phyloP scores from a whole-genome alignment of 1,140 invertebrate species.

The Tetranychus urticae region DNA sequence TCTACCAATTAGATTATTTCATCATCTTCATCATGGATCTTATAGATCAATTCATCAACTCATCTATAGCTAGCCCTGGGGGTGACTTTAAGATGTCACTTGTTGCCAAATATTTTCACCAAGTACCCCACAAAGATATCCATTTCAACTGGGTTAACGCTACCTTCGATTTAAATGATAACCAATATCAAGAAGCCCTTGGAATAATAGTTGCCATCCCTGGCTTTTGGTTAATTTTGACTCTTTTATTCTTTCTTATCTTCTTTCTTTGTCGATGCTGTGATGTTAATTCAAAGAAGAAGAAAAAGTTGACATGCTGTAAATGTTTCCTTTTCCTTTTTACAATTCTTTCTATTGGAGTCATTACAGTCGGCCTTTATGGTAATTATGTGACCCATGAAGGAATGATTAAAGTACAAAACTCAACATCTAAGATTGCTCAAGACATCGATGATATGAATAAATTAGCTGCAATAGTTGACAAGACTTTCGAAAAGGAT shows the following conservation, averaged over 20 bases:
- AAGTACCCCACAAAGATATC: slow-evolving; percentile 37
- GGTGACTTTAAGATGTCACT: slow-evolving; percentile 32
- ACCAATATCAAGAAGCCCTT: slow-evolving; percentile 48
- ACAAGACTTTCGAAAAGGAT: slow-evolving; percentile 30
- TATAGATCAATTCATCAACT: neutral
- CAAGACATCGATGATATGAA: slow-evolving; percentile 19
- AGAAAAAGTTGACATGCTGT: slow-evolving; percentile 1
- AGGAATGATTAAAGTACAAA: slow-evolving; percentile 49
- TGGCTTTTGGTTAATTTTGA: slow-evolving; percentile 64
- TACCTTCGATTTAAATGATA: slow-evolving; percentile 63
- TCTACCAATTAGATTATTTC: neutral
- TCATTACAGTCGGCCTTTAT: slow-evolving; percentile 46
- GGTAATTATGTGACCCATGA: slow-evolving; percentile 82
- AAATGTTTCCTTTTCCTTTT: slow-evolving; percentile 9
- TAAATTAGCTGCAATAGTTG: slow-evolving; percentile 4
- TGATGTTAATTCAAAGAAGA: slow-evolving; percentile 33
- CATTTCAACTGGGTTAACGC: slow-evolving; percentile 63
- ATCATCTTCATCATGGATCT: slow-evolving; percentile 23
- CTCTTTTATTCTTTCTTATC: slow-evolving; percentile 56
- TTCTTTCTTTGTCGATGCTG: slow-evolving; percentile 80
- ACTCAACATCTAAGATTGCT: slow-evolving; percentile 49
- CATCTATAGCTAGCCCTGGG: neutral
- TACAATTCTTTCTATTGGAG: slow-evolving; percentile 3
- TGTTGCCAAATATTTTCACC: slow-evolving; percentile 57
- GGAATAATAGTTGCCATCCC: slow-evolving; percentile 72